Conservation (phyloP, 2,888 invertebrate species). For the Merodon equestris region DNA sequence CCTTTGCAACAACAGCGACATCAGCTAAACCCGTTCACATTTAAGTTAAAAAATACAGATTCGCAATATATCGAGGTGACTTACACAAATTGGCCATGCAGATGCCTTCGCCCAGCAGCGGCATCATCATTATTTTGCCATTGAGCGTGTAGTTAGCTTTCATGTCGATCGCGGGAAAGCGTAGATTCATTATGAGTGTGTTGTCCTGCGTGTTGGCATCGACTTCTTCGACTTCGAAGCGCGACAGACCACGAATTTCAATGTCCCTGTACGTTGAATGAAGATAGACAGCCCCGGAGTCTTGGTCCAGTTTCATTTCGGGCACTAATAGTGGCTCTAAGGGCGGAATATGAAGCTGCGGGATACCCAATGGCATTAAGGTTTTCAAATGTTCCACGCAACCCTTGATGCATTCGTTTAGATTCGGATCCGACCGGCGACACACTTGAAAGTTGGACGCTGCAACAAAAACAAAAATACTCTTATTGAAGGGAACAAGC, state of each 20-base stretch:
- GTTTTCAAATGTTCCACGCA: conserved; percentile 82
- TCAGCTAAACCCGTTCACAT: conserved; percentile 81
- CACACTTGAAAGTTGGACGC: conserved; percentile 85
- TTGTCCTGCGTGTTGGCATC: conserved; percentile 78
- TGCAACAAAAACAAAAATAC: conserved; percentile 75
- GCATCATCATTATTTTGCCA: conserved; percentile 87
- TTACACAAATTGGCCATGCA: conserved; percentile 86
- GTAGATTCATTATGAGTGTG: conserved; percentile 82
- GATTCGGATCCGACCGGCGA: conserved; percentile 81
- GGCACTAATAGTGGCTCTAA: conserved; percentile 86
- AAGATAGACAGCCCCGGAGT: conserved; percentile 84
- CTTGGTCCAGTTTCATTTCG: conserved; percentile 84
- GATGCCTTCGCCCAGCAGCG: conserved; percentile 84
- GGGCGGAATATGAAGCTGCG: conserved; percentile 84
- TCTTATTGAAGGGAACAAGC: background rate
- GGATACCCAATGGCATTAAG: conserved; percentile 82
- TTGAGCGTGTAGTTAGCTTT: conserved; percentile 83
- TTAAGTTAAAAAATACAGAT: background rate
- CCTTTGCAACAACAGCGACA: conserved; percentile 82
- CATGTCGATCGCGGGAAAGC: conserved; percentile 83
- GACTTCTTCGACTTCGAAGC: conserved; percentile 83
- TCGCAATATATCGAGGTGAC: conserved; percentile 72
- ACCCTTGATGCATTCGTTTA: conserved; percentile 82
- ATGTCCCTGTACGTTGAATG: conserved; percentile 84
- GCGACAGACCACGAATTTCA: conserved; percentile 82